phyloP scores from a whole-genome alignment of 2,797 vertebrate genomes.

The Sebastes jordani region DNA sequence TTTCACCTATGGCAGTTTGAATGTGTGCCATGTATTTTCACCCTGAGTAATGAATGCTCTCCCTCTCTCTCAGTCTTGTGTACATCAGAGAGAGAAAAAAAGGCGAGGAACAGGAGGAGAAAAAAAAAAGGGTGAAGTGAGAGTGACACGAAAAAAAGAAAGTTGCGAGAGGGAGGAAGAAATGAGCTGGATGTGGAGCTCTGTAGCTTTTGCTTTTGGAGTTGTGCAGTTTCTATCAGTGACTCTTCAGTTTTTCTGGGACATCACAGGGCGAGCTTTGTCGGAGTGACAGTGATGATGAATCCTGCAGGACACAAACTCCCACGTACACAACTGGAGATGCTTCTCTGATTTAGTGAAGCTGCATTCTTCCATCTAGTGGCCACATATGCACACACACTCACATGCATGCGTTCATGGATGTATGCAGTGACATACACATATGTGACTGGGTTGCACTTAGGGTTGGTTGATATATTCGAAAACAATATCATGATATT shows the following conservation, averaged over 20 bases:
- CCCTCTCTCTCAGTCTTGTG: conserved; percentile 17
- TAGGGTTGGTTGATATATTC: neutral
- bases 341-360: conserved; percentile 15
- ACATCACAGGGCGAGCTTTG: conserved; percentile 40
- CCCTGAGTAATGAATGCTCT: conserved; percentile 58
- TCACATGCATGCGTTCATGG: neutral
- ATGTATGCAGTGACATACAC: neutral
- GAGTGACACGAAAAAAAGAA: conserved; percentile 8
- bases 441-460: neutral
- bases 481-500: neutral
- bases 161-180: neutral
- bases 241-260: conserved; percentile 53
- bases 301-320: conserved; percentile 56
- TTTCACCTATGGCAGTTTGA: conserved; percentile 69
- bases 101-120: neutral
- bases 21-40: conserved; percentile 64
- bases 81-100: conserved; percentile 11
- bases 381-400: conserved; percentile 59
- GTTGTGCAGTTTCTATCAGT: conserved; percentile 22
- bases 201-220: conserved; percentile 26
- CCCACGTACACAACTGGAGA: conserved; percentile 30
- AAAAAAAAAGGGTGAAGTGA: neutral
- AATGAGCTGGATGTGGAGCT: conserved; percentile 15
- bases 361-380: conserved; percentile 79
- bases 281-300: conserved; percentile 42